Evolutionary conservation across 2,797 vertebrate genomes (phyloP).

Genomic region (Ptychadena robeensis): DNA sequence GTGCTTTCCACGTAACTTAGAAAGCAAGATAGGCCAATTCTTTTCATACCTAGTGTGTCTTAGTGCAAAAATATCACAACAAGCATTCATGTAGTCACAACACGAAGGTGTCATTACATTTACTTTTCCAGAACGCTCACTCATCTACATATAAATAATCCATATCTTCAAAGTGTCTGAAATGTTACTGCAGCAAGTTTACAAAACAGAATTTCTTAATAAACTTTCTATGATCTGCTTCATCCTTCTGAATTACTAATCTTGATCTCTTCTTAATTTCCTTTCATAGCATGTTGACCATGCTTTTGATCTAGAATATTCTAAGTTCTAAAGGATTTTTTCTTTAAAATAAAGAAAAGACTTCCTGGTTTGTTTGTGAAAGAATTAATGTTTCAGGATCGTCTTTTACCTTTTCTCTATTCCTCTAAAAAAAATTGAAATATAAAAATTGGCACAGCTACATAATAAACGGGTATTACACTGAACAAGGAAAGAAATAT

Average conservation of each 20-base stretch:
- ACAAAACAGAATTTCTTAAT: constrained; percentile 61
- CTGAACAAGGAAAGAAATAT: background rate
- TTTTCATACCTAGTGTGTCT: constrained; percentile 18
- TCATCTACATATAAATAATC: constrained; percentile 50
- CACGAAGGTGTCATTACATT: constrained; percentile 34
- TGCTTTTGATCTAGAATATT: constrained; percentile 56
- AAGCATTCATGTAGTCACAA: constrained; percentile 44
- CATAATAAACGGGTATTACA: background rate
- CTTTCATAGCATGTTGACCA: constrained; percentile 57
- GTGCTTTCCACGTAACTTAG: constrained; percentile 21
- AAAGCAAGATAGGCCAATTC: constrained; percentile 16
- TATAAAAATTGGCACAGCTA: background rate
- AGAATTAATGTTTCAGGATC: constrained; percentile 25
- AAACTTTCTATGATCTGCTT: constrained; percentile 48
- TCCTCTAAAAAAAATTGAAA: constrained; percentile 3
- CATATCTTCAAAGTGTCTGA: constrained; percentile 35
- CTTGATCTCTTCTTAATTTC: constrained; percentile 62
- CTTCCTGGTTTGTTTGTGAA: constrained; percentile 28
- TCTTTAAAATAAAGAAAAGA: constrained; percentile 25
- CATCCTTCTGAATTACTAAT: constrained; percentile 55
- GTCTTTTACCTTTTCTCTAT: constrained; percentile 18
- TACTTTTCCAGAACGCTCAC: constrained; percentile 41
- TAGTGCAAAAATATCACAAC: background rate
- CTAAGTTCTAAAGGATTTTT: constrained; percentile 50
- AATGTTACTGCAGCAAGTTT: constrained; percentile 15